Base-by-base conservation (phyloP, 2,888 invertebrate genomes). In the Netelia melanura region DNA sequence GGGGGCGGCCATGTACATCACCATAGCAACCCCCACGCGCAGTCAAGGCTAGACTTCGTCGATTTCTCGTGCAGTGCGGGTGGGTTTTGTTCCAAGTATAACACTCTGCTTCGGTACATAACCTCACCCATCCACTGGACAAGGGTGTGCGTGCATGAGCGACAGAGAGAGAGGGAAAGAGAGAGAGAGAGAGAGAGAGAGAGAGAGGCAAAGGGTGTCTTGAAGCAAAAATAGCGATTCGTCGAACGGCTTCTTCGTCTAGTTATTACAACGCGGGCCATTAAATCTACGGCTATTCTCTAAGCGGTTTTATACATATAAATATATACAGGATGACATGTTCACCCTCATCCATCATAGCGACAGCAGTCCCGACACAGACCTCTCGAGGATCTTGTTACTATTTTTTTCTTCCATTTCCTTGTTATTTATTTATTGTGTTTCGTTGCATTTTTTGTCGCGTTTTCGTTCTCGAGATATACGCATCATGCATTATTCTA, bases 11-110 rank as follows among this genome's bases (percentile, higher is more conserved):
- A 74, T 61, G 83, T 83, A 84, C 87, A 92, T 92, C 86, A 89
- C 91, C 92, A 92, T 92, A 91, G 92, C 92, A 92, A 92, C 92
- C 91, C 91, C 89, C 89, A 88, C 88, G 82, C 90, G 87, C 91
- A 92, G 92, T 92, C 92, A 92, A 93, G 92, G 93, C 93, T 93
- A 92, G 91, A 92, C 91, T 48, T 56, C 89, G 89, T 83, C 80
- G 90, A 89, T 89, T 54, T 88, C 89, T 88, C 87, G 81, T 87
- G 17, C 17, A 21, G 56, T 87, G 88, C 86, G 87, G 88, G 86
- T 87, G 86, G n/a, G 48, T 52, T 30, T 48, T 14, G 48, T 48
- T 48, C 8, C 17, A n/a, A 11, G 38, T 54, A 71, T 38, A 8
- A 52, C 25, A 30, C 14, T 3, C 9, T n/a, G 17, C n/a, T 17